Evolutionary conservation across 2,888 invertebrate species (phyloP).

Genomic region (Labia minor): DNA sequence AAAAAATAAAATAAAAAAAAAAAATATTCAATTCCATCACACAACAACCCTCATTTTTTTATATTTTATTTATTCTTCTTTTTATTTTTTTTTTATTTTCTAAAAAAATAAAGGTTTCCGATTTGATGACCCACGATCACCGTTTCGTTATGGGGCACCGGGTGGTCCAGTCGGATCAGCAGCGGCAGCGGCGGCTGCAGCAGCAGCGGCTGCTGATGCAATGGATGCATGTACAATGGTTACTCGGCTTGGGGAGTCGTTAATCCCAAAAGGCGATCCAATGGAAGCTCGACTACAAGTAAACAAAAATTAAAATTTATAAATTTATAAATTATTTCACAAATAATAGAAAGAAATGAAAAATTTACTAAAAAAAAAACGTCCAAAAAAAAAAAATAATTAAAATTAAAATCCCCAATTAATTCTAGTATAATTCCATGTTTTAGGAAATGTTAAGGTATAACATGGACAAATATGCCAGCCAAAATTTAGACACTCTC

Average conservation of each 20-base stretch:
- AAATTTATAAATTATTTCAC: no score
- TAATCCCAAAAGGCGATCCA: constrained; percentile 85
- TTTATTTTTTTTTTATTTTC: not conserved
- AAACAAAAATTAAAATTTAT: not conserved
- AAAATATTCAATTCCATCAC: no score
- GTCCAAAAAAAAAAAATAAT: no score
- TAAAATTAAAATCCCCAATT: no score
- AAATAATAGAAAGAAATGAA: no score
- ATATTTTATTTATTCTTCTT: no score
- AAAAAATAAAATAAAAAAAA: no score
- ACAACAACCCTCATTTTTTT: no score
- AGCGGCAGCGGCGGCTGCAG: constrained; percentile 23
- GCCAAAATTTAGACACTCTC: constrained; percentile 87
- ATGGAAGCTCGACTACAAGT: constrained; percentile 75
- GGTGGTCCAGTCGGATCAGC: constrained; percentile 23
- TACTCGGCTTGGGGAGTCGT: constrained; percentile 73
- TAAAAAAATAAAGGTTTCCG: constrained; percentile 41
- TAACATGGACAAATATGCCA: constrained; percentile 92
- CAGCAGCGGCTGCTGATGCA: constrained; percentile 13
- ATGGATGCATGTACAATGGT: constrained; percentile 74
- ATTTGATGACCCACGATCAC: constrained; percentile 67
- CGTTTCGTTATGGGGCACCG: constrained; percentile 76
- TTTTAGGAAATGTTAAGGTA: constrained; percentile 76
- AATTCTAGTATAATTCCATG: no score
- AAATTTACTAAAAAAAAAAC: no score